A percentile compares a stretch with the other conserved stretches of the same genome.
phyloP scores from a whole-genome alignment of 2,888 invertebrate genomes.

The Hedya salicella region DNA sequence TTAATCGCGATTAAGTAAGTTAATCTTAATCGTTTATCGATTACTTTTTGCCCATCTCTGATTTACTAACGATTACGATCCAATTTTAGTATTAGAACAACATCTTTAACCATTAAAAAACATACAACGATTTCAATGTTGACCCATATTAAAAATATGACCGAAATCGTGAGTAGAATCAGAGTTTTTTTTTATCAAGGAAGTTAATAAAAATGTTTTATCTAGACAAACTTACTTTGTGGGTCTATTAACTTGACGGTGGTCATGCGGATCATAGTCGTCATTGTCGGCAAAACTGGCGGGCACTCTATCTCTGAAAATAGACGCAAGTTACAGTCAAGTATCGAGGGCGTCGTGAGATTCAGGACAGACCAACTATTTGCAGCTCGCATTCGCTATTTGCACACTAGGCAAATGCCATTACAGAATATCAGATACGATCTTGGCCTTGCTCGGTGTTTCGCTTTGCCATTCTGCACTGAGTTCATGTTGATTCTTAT shows the following conservation, averaged over 20 bases:
- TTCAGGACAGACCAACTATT: slow-evolving; percentile 24
- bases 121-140: no score
- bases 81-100: no score
- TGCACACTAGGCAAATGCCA: slow-evolving; percentile 8
- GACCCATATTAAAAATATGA: no score
- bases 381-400: slow-evolving; percentile 22
- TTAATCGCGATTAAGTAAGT: no score
- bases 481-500: no score
- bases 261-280: slow-evolving; percentile 87
- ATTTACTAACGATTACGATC: no score
- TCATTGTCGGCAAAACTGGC: slow-evolving; percentile 64
- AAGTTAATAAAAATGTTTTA: no score
- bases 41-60: no score
- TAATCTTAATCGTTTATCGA: no score
- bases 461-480: neutral
- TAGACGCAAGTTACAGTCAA: neutral
- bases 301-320: slow-evolving; percentile 33
- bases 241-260: slow-evolving; percentile 87
- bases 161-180: no score
- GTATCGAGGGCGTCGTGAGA: neutral
- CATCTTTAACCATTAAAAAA: no score
- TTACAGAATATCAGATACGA: neutral
- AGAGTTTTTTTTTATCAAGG: no score
- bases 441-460: neutral
- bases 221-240: slow-evolving; percentile 92